Conservation (phyloP, 2,888 invertebrate species). For the Drosophila sordidula region DNA sequence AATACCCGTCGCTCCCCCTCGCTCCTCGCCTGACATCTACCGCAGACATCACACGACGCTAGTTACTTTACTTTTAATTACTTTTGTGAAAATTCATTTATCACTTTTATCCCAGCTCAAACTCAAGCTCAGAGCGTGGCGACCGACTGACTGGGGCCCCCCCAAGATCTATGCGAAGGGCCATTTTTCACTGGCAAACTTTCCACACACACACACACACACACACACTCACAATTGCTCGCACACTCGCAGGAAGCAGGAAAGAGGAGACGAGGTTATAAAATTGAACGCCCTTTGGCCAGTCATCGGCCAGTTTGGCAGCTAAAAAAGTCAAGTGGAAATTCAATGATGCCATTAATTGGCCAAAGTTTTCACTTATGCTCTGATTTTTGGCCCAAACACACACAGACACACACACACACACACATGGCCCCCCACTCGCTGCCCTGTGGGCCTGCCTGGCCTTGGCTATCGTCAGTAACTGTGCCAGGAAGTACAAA, state of each 20-base stretch:
- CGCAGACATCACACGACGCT: slow-evolving; percentile 78
- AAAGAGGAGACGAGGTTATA: slow-evolving; percentile 53
- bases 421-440: not conserved
- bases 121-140: slow-evolving; percentile 45
- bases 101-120: slow-evolving; percentile 80
- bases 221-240: slow-evolving; percentile 23
- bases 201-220: slow-evolving; percentile 52
- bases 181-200: slow-evolving; percentile 78
- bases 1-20: not conserved
- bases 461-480: slow-evolving; percentile 61
- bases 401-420: slow-evolving; percentile 18
- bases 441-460: not conserved
- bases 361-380: slow-evolving; percentile 82
- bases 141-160: slow-evolving; percentile 40
- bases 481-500: slow-evolving; percentile 77
- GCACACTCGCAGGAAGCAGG: slow-evolving; percentile 3
- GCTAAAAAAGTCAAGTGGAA: slow-evolving; percentile 81
- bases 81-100: slow-evolving; percentile 82
- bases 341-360: slow-evolving; percentile 82
- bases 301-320: slow-evolving; percentile 80
- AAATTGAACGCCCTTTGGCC: slow-evolving; percentile 80
- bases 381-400: slow-evolving; percentile 71
- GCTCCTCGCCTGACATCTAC: slow-evolving; percentile 16
- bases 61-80: slow-evolving; percentile 81
- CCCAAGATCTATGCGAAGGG: slow-evolving; percentile 68